Percentiles rank a stretch among this genome's conserved stretches.
These are phyloP conservation scores for Parnassius orleans DNA, from an alignment of 2,888 invertebrate genomes.

Conservation along the genomic window DNA sequence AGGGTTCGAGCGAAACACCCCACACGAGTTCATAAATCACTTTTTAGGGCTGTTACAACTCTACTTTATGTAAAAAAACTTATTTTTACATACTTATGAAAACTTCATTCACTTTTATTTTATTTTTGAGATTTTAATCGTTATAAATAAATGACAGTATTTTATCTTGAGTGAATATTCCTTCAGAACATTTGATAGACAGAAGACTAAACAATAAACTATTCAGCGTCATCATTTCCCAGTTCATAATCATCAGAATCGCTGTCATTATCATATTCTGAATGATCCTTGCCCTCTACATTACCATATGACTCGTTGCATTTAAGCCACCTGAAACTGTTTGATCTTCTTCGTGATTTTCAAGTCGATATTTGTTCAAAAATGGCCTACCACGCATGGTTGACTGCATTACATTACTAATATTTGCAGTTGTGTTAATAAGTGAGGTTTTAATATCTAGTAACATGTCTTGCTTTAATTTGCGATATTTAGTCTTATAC, in stretches of 20 bases:
- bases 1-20: too few relatives aligned
- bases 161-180: too few relatives aligned
- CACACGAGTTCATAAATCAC: too few relatives aligned
- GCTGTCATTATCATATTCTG: not conserved
- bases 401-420: not conserved
- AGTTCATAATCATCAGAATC: not conserved
- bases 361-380: conserved; percentile 4
- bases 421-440: not conserved
- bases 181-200: too few relatives aligned
- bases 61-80: too few relatives aligned
- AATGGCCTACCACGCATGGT: conserved; percentile 4
- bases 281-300: not conserved
- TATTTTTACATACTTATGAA: too few relatives aligned
- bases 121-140: too few relatives aligned
- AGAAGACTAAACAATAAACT: not conserved
- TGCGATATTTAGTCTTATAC: conserved; percentile 34
- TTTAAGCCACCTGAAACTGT: not conserved
- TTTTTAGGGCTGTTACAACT: too few relatives aligned
- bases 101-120: too few relatives aligned
- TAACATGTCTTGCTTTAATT: conserved; percentile 41
- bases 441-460: conserved; percentile 1
- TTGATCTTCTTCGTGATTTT: not conserved
- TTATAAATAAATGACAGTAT: too few relatives aligned
- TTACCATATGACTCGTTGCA: not conserved
- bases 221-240: not conserved